Evolutionary conservation across 1,140 invertebrate genomes (phyloP).

Genomic region (Philotrypesis tridentata): DNA sequence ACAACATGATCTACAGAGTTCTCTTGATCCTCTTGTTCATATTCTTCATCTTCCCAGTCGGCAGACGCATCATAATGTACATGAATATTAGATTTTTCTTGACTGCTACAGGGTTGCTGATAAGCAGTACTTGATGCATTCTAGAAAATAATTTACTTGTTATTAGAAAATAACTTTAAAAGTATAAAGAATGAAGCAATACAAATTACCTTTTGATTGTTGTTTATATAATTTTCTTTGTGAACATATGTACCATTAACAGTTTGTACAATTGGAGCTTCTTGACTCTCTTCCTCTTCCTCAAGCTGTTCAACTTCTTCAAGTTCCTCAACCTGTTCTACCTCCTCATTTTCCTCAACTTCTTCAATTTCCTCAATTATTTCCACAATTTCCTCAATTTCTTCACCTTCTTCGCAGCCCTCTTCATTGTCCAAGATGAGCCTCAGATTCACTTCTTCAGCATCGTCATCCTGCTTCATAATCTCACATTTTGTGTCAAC

Average conservation of each 20-base stretch:
- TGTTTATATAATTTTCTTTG: conserved; percentile 26
- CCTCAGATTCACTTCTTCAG: conserved; percentile 64
- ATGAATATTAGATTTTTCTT: conserved; percentile 44
- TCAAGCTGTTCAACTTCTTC: conserved; percentile 56
- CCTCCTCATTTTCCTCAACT: conserved; percentile 59
- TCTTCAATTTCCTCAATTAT: conserved; percentile 62
- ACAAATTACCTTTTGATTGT: conserved; percentile 22
- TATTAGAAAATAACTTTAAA: neutral
- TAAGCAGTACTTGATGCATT: neutral
- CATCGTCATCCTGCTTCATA: conserved; percentile 58
- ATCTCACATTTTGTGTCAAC: conserved; percentile 61
- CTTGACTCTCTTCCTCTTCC: conserved; percentile 42
- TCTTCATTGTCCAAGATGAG: conserved; percentile 62
- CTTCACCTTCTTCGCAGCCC: conserved; percentile 58
- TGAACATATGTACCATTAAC: conserved; percentile 37
- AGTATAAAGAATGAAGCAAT: neutral
- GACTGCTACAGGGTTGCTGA: neutral
- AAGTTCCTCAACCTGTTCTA: conserved; percentile 50
- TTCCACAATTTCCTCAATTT: conserved; percentile 65
- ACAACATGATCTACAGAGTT: conserved; percentile 41
- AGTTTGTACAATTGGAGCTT: conserved; percentile 35
- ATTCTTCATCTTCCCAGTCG: conserved; percentile 70
- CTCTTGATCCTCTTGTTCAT: conserved; percentile 58
- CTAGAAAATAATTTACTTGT: neutral
- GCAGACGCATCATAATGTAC: conserved; percentile 65